phyloP scores from a whole-genome alignment of 2,797 vertebrate species.

The Triplophysa bombifrons region DNA sequence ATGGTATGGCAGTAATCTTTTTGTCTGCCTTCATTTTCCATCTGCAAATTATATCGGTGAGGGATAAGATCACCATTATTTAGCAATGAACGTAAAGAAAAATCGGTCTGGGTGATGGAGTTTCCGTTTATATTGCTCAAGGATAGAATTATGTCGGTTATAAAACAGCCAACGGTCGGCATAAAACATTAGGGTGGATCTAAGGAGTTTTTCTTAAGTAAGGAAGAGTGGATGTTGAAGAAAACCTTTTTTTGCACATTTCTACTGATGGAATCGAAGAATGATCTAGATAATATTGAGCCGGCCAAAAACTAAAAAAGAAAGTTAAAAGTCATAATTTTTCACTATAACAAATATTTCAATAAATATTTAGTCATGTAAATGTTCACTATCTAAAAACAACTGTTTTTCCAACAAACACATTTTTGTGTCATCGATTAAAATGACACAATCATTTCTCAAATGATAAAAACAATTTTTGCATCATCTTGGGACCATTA shows the following conservation, averaged over 20 bases:
- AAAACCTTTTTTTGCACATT: slow-evolving; percentile 37
- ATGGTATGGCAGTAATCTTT: slow-evolving; percentile 52
- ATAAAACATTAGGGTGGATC: slow-evolving; percentile 46
- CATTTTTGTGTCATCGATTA: slow-evolving; percentile 52
- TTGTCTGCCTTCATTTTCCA: slow-evolving; percentile 53
- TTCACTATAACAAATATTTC: slow-evolving; percentile 24
- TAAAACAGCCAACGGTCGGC: slow-evolving; percentile 52
- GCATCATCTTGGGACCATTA: slow-evolving; percentile 72
- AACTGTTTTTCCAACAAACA: slow-evolving; percentile 67
- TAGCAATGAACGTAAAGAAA: slow-evolving; percentile 54
- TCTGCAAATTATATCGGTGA: slow-evolving; percentile 57
- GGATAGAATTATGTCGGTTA: slow-evolving; percentile 59
- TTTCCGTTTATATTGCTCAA: slow-evolving; percentile 56
- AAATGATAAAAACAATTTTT: slow-evolving; percentile 67
- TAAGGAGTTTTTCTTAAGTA: slow-evolving; percentile 52
- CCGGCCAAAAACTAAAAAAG: neutral
- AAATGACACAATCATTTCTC: slow-evolving; percentile 59
- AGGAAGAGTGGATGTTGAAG: slow-evolving; percentile 45
- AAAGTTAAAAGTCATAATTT: neutral
- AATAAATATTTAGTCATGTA: slow-evolving; percentile 57
- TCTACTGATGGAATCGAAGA: slow-evolving; percentile 15
- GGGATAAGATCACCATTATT: slow-evolving; percentile 58
- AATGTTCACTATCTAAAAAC: slow-evolving; percentile 57
- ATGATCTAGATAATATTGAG: neutral
- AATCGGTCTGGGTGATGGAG: slow-evolving; percentile 58